Evolutionary conservation across 2,888 invertebrate species (phyloP), one percentile per base, ranked within the genome.

Genomic region (Meta bourneti): DNA sequence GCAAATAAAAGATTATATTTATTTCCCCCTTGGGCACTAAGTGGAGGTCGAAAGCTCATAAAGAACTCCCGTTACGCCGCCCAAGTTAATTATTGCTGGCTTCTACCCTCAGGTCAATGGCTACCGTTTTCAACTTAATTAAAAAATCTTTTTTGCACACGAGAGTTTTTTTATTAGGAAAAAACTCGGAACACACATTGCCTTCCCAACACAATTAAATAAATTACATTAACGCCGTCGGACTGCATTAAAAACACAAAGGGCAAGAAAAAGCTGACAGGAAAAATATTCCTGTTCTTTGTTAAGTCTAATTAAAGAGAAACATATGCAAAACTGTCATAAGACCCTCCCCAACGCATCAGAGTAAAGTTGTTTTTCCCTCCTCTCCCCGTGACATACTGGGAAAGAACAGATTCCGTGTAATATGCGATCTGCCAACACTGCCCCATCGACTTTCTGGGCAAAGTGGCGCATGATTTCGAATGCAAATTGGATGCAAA

Each of bases 401-500:
- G 16, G 51, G 72, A 83, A 48, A 61, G 78, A 77, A 61, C 86
- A 91, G 86, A 87, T 89, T 84, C 51, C 48, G 19, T 19, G 69
- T 34, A 75, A 51, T 52, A 19, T 78, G 20, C 19, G 54, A 52
- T 70, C 61, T 34, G 81, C 34, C 20, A 72, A 20, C 16, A 4
- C 52, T 74, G 20, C 4, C 1, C 61, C 20, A 11, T 19, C 82
- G 71, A 77, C 80, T 75, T 81, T n/a, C n/a, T 54, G n/a, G 34
- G 48, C 61, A 86, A 91, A 91, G 86, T 87, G 91, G 87, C 81
- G 86, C 70, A 13, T 52, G 51, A 90, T 87, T 91, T 87, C 48
- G 87, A 91, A 90, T 90, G 90, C 86, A 90, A 90, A 90, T 90
- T 72, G 51, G 75, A 91, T 91, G 91, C 91, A 91, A 91, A 91